A percentile compares a stretch with the other conserved stretches of the same genome.
Evolutionary conservation across 1,140 invertebrate species (phyloP).

Genomic region (Anoplophora glabripennis): DNA sequence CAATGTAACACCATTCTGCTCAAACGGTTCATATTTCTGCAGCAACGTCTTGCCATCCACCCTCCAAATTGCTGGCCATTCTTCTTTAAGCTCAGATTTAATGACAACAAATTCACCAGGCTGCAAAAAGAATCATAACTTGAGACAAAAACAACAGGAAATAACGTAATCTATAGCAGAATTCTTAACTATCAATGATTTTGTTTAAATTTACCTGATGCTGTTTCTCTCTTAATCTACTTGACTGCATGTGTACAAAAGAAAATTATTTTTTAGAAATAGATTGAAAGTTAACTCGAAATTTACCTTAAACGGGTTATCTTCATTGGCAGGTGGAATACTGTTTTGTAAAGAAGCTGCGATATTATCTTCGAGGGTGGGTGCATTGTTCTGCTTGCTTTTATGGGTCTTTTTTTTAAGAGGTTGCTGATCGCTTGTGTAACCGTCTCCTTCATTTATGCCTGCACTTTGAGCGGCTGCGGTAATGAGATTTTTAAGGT

Average conservation of each 20-base stretch:
- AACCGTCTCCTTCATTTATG: constrained; percentile 45
- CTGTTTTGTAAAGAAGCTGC: constrained; percentile 49
- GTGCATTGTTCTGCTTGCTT: constrained; percentile 34
- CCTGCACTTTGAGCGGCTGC: constrained; percentile 54
- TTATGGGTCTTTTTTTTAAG: constrained; percentile 30
- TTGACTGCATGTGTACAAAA: constrained; percentile 26
- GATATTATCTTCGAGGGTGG: constrained; percentile 52
- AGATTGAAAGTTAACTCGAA: not conserved
- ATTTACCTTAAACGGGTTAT: constrained; percentile 58
- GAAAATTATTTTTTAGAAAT: not conserved
- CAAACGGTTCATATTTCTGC: constrained; percentile 83
- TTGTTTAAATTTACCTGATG: constrained; percentile 26
- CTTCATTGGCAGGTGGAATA: constrained; percentile 49
- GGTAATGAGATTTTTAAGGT: constrained; percentile 44
- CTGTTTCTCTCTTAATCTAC: constrained; percentile 34
- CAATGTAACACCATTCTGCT: constrained; percentile 73
- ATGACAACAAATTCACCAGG: constrained; percentile 82
- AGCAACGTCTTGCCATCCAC: constrained; percentile 82
- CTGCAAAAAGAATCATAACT: constrained; percentile 50
- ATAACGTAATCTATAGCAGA: not conserved
- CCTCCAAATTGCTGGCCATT: constrained; percentile 80
- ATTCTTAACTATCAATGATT: not conserved
- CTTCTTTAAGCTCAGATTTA: constrained; percentile 69
- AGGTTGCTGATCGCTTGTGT: constrained; percentile 23
- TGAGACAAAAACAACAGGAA: not conserved